These are phyloP conservation scores for Mormyrus proboscirostris DNA, from an alignment of 2,797 vertebrate species.

Conservation along the genomic window DNA sequence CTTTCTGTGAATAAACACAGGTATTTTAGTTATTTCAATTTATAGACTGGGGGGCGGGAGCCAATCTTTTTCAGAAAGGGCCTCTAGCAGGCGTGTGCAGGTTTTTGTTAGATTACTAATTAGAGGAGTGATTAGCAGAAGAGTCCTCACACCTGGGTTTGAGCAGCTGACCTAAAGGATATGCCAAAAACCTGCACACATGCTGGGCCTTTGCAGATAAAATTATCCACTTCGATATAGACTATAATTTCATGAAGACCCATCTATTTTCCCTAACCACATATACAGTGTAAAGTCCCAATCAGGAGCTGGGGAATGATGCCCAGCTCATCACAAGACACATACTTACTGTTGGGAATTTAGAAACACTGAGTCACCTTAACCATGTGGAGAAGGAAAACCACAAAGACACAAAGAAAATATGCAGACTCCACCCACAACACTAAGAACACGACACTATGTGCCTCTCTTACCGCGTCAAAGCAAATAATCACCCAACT, in stretches of 20 bases:
- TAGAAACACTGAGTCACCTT: neutral
- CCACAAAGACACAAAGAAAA: neutral
- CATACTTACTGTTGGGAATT: neutral
- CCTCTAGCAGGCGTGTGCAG: neutral
- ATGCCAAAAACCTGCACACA: neutral
- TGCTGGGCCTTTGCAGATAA: neutral
- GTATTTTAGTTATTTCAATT: neutral
- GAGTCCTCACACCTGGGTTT: neutral
- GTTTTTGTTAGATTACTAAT: neutral
- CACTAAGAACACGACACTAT: neutral
- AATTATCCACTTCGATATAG: neutral
- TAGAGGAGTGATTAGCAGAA: neutral
- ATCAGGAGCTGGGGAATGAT: neutral
- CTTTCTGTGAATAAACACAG: neutral
- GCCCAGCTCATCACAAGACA: neutral
- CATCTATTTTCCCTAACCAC: neutral
- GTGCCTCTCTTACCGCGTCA: neutral
- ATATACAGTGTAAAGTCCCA: neutral
- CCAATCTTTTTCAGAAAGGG: neutral
- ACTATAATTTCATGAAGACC: neutral
- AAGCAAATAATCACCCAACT: neutral
- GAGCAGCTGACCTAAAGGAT: neutral
- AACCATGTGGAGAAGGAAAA: neutral
- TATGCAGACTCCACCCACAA: neutral
- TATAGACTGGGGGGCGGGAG: neutral